These are phyloP conservation scores for Catharus ustulatus DNA, from an alignment of 2,797 vertebrate genomes.

Conservation along the genomic window DNA sequence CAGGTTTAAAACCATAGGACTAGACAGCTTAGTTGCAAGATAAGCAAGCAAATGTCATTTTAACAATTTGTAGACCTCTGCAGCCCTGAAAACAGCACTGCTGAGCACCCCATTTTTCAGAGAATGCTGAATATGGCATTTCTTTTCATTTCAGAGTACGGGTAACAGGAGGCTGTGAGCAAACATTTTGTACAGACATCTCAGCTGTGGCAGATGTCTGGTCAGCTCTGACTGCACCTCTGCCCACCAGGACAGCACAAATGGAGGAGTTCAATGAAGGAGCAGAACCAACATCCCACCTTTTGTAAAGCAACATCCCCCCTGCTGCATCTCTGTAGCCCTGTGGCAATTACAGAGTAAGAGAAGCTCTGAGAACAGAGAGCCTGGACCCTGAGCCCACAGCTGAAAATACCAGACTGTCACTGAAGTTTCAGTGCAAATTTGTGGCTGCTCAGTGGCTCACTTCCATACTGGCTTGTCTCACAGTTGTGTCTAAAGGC, in stretches of 20 bases:
- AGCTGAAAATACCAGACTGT: neutral
- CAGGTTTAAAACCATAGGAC: neutral
- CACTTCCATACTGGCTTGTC: neutral
- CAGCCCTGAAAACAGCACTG: neutral
- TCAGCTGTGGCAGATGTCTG: neutral
- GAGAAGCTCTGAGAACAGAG: neutral
- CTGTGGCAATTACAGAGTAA: neutral
- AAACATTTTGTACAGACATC: neutral
- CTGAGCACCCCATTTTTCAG: neutral
- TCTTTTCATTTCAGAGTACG: neutral
- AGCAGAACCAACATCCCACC: neutral
- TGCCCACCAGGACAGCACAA: neutral
- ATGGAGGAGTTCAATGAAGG: neutral
- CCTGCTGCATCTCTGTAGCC: neutral
- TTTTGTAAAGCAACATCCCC: neutral
- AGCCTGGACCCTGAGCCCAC: neutral
- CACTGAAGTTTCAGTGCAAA: neutral
- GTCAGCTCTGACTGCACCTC: neutral
- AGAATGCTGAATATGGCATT: neutral
- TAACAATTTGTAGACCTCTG: neutral
- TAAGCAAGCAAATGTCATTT: neutral
- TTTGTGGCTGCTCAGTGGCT: slow-evolving; percentile 2
- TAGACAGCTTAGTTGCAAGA: neutral
- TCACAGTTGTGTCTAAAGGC: neutral
- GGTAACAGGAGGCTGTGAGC: neutral